Conservation (phyloP, 2,113 vertebrate genomes). For the Sarotherodon lohbergeri region DNA sequence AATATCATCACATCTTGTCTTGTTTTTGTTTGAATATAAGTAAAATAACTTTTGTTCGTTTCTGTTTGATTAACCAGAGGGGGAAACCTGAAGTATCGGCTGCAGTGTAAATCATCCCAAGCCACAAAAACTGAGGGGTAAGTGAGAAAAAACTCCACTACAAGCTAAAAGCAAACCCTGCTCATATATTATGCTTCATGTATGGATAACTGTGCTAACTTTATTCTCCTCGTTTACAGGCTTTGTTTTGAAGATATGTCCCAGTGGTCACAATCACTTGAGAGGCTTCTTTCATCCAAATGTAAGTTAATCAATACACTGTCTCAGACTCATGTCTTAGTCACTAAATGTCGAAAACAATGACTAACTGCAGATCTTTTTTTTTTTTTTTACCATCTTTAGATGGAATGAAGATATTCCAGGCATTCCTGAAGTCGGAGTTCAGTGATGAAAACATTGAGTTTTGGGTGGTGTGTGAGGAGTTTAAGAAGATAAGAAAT, state of each 20-base stretch:
- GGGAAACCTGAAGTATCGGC: slow-evolving; percentile 37
- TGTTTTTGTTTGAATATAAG: background rate
- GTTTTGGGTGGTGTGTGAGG: slow-evolving; percentile 78
- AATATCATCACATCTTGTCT: background rate
- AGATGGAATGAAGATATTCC: slow-evolving; percentile 75
- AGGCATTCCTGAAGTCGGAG: slow-evolving; percentile 75
- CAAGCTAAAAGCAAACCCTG: background rate
- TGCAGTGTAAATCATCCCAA: slow-evolving; percentile 23
- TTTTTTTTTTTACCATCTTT: background rate
- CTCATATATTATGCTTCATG: background rate
- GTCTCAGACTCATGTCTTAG: background rate
- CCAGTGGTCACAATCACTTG: slow-evolving; percentile 74
- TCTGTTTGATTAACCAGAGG: slow-evolving; percentile 29
- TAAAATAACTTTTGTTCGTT: background rate
- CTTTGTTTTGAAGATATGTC: slow-evolving; percentile 63
- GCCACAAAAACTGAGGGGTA: slow-evolving; percentile 17
- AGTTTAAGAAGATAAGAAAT: slow-evolving; percentile 71
- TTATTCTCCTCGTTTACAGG: slow-evolving; percentile 30
- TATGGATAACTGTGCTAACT: slow-evolving; percentile 9
- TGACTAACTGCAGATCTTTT: background rate
- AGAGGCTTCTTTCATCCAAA: slow-evolving; percentile 71
- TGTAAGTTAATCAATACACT: slow-evolving; percentile 49
- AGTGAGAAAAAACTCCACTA: background rate
- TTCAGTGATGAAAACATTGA: slow-evolving; percentile 81
- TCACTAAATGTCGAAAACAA: background rate